Evolutionary conservation across 2,113 vertebrate genomes (phyloP).

Genomic region (Silurus meridionalis): DNA sequence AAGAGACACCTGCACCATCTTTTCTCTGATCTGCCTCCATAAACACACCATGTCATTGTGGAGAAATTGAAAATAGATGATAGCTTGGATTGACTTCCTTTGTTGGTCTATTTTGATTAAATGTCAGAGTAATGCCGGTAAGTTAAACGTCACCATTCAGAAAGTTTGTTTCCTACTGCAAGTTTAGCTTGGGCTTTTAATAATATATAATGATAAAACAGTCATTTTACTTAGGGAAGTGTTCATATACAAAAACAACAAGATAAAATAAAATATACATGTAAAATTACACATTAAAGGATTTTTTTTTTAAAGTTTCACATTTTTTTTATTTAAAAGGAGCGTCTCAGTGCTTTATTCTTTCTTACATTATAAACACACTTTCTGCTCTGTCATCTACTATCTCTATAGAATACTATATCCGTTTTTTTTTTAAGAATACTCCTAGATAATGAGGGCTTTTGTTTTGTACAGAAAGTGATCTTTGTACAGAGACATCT

Average conservation of each 20-base stretch:
- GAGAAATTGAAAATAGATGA: conserved; percentile 69
- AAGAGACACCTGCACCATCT: conserved; percentile 69
- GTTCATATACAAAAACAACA: not conserved
- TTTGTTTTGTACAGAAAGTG: not conserved
- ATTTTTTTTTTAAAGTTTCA: not conserved
- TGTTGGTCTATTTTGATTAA: conserved; percentile 51
- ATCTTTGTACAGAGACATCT: not conserved
- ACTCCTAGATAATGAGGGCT: no score
- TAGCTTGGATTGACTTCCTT: conserved; percentile 52
- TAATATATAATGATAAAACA: not conserved
- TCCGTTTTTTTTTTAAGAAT: no score
- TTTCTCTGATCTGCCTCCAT: conserved; percentile 3
- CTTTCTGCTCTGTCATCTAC: not conserved
- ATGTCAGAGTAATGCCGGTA: conserved; percentile 21
- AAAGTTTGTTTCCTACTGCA: not conserved
- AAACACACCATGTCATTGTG: conserved; percentile 47
- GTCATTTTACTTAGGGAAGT: not conserved
- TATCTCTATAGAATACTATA: not conserved
- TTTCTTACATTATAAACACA: not conserved
- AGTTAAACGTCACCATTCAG: not conserved
- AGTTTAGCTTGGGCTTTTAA: not conserved
- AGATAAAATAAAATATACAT: not conserved
- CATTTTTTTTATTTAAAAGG: not conserved
- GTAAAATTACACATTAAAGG: not conserved
- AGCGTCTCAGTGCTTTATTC: not conserved